Evolutionary conservation across 2,888 invertebrate genomes (phyloP).

Genomic region (Gastracanthus pulcherrimus): DNA sequence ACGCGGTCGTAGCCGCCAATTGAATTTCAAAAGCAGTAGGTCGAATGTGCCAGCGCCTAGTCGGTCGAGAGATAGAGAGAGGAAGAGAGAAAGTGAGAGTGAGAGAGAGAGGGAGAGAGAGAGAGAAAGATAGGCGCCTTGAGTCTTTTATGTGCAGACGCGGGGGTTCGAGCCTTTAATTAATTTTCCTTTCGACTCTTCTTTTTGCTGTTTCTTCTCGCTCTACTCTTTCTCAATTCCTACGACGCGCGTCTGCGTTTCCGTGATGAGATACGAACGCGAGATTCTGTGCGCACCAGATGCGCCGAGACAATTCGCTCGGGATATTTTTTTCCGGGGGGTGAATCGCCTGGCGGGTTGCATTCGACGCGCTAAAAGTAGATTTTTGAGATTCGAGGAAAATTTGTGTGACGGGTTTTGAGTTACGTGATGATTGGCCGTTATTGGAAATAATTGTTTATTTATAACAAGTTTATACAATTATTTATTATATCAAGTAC

Average conservation of each 20-base stretch:
- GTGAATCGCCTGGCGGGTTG: too few species aligned
- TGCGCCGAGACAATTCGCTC: neutral
- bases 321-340: too few species aligned
- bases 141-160: too few species aligned
- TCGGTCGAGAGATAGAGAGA: too few species aligned
- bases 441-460: neutral
- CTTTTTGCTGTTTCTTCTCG: too few species aligned
- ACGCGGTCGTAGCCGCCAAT: conserved; percentile 4
- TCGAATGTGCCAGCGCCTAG: neutral
- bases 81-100: too few species aligned
- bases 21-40: conserved; percentile 31
- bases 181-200: neutral
- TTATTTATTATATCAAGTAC: neutral
- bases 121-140: neutral
- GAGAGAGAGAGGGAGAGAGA: neutral
- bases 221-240: neutral
- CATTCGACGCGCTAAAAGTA: too few species aligned
- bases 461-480: neutral
- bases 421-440: too few species aligned
- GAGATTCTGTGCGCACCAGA: neutral
- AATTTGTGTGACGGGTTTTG: too few species aligned
- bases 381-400: too few species aligned
- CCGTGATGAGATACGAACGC: neutral
- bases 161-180: neutral
- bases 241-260: neutral